phyloP scores from a whole-genome alignment of 2,797 vertebrate species.

The Orestias chungarensis region DNA sequence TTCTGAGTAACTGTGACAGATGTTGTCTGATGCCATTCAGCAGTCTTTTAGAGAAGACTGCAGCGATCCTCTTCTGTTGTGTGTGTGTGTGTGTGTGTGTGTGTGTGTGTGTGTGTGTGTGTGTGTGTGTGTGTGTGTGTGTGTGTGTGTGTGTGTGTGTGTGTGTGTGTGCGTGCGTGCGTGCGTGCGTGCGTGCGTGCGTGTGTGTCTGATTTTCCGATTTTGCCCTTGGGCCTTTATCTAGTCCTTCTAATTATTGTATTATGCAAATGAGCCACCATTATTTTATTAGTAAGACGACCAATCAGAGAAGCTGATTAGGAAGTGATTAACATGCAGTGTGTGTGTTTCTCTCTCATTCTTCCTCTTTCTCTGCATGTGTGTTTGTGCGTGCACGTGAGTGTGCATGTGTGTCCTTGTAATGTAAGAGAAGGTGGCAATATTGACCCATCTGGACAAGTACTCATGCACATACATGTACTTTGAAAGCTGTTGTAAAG shows the following conservation, averaged over 20 bases:
- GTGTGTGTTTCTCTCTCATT: constrained; percentile 46
- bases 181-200: constrained; percentile 42
- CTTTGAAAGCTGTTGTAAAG: constrained; percentile 28
- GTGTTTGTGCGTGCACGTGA: constrained; percentile 35
- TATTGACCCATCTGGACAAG: constrained; percentile 80
- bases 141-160: constrained; percentile 36
- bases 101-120: constrained; percentile 32
- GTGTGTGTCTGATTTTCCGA: constrained; percentile 42
- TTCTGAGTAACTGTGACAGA: constrained; percentile 68
- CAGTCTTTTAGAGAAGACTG: constrained; percentile 56
- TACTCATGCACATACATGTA: constrained; percentile 42
- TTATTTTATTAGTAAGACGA: constrained; percentile 85
- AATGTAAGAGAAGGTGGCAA: constrained; percentile 49
- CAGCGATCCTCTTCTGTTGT: constrained; percentile 43
- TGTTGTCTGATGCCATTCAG: constrained; percentile 72
- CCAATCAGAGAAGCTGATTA: constrained; percentile 83
- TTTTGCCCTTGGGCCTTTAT: constrained; percentile 84
- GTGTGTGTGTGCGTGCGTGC: constrained; percentile 33
- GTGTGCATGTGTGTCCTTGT: constrained; percentile 62
- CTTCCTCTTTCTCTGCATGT: not conserved
- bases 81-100: constrained; percentile 36
- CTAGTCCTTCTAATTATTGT: constrained; percentile 84
- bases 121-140: constrained; percentile 46
- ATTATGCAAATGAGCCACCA: constrained; percentile 84
- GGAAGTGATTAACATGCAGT: constrained; percentile 84